Evolutionary conservation across 2,113 vertebrate genomes (phyloP).

Genomic region (Apodemus speciosus): DNA sequence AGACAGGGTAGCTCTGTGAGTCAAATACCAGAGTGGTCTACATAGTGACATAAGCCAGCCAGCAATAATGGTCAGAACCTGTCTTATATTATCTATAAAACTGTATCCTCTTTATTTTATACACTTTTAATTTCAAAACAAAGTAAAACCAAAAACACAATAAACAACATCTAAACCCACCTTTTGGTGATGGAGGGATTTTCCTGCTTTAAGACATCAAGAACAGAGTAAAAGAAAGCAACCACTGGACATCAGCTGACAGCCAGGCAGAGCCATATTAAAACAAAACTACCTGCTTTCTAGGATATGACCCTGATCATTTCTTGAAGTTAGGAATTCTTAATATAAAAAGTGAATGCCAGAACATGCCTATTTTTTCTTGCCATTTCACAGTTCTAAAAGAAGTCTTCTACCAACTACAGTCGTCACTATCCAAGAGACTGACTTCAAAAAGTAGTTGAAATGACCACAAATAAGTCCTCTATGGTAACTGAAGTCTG

Average conservation of each 20-base stretch:
- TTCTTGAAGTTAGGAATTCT: slow-evolving; percentile 36
- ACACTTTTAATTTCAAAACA: not conserved
- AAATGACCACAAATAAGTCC: not conserved
- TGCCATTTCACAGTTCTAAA: not conserved
- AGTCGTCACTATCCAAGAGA: not conserved
- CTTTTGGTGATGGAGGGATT: not conserved
- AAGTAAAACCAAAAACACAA: not conserved
- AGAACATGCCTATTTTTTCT: not conserved
- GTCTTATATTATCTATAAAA: not conserved
- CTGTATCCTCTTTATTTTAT: not conserved
- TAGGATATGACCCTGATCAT: not conserved
- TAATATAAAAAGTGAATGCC: not conserved
- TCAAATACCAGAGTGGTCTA: not conserved
- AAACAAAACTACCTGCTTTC: not conserved
- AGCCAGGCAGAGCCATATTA: not conserved
- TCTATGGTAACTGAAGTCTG: not conserved
- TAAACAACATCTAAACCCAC: not conserved
- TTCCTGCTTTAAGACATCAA: not conserved
- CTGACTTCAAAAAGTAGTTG: not conserved
- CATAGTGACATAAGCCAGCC: not conserved
- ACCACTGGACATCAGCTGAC: not conserved
- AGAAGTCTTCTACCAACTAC: not conserved
- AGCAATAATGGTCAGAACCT: not conserved
- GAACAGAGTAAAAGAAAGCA: not conserved
- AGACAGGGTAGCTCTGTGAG: not conserved